Evolutionary conservation across 1,140 invertebrate genomes (phyloP), one percentile per base, ranked within the genome.

Genomic region (Lineus longissimus): DNA sequence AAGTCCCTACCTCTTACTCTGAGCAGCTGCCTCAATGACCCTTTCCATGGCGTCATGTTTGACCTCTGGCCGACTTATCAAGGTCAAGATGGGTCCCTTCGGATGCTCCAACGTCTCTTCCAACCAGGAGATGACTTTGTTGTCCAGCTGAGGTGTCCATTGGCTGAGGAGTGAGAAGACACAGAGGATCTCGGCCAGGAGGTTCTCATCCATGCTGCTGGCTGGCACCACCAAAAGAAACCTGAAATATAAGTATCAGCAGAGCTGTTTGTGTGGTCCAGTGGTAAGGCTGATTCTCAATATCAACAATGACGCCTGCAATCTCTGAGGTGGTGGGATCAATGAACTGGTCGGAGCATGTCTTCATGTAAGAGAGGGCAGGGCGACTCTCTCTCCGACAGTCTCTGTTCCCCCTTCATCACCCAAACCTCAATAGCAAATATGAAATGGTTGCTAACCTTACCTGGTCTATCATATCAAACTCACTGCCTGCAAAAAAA

Each of bases 211-310:
- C 13, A 70, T 65, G 47, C 62, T 60, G 30, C 73, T 73, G 6
- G 73, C 72, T 11, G 78, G 78, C 1, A 73, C 72, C 9, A 78
- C 71, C 41, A 69, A 68, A 17, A 80, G 61, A 72, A 80, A 80
- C 63, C 78, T 80, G 62, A 30, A 66, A 31, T 57, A 6, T 55
- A 56, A 58, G n/a, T 45, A 15, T 4, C 51, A 57, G 22, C 27
- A 31, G 23, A 41, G n/a, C 17, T 62, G 33, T n/a, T n/a, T n/a
- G n/a, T n/a, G n/a, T n/a, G n/a, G n/a, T n/a, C n/a, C n/a, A n/a
- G n/a, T n/a, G n/a, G n/a, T n/a, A n/a, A n/a, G n/a, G n/a, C n/a
- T n/a, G n/a, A n/a, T n/a, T n/a, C n/a, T n/a, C n/a, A n/a, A n/a
- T n/a, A n/a, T n/a, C n/a, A n/a, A n/a, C n/a, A n/a, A n/a, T n/a